Conservation (phyloP, 1,140 invertebrate genomes). For the Drosophila parabipectinata region DNA sequence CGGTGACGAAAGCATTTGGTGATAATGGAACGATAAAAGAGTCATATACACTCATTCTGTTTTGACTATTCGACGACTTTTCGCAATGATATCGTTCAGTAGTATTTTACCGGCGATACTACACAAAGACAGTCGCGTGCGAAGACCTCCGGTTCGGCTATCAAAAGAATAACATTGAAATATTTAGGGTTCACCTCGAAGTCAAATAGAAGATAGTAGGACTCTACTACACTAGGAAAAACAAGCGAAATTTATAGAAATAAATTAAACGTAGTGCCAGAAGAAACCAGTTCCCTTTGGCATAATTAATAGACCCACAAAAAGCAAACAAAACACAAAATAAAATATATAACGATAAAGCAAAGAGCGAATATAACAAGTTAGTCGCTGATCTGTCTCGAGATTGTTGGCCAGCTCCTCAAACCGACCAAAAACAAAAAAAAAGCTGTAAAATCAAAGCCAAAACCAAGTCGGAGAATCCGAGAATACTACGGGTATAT, state of each 20-base stretch:
- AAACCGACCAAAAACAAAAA: neutral
- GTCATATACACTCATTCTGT: constrained; percentile 38
- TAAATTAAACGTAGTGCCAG: neutral
- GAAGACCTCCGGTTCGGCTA: constrained; percentile 1
- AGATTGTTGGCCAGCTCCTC: constrained; percentile 19
- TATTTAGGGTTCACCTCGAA: constrained; percentile 2
- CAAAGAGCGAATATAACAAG: constrained; percentile 30
- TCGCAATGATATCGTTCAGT: constrained; percentile 25
- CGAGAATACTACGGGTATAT: constrained; percentile 58
- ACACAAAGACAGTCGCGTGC: constrained; percentile 29
- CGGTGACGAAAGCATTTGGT: constrained; percentile 73
- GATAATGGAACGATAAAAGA: constrained; percentile 80
- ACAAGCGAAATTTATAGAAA: neutral
- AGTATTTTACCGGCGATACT: constrained; percentile 31
- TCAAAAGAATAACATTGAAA: constrained; percentile 19
- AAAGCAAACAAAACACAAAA: neutral
- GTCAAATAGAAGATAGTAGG: constrained; percentile 21
- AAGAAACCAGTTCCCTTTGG: constrained; percentile 27
- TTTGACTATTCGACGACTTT: constrained; percentile 34
- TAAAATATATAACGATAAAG: constrained; percentile 21
- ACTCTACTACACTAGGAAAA: constrained; percentile 17
- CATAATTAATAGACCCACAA: constrained; percentile 49
- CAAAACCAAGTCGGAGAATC: constrained; percentile 27
- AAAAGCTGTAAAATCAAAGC: constrained; percentile 21
- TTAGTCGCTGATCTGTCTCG: constrained; percentile 41